Percentiles rank a stretch among this genome's conserved stretches.
Conservation (phyloP, 2,113 vertebrate species). For the Sinosuthora webbiana region DNA sequence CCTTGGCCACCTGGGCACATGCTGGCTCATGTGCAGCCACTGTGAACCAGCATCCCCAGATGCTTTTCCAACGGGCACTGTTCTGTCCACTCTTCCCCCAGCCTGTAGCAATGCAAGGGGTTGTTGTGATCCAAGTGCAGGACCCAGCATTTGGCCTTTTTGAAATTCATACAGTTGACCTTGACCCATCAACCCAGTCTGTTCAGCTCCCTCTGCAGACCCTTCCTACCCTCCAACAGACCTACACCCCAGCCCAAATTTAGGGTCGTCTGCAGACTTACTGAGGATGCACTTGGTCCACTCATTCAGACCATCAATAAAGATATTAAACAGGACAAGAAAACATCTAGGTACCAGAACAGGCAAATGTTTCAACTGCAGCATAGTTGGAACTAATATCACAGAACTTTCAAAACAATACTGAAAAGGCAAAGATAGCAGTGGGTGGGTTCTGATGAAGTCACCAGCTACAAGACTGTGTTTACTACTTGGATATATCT, state of each 20-base stretch:
- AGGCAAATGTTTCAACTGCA: not conserved
- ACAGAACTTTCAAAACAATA: not conserved
- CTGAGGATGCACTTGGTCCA: too few relatives aligned
- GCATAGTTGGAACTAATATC: not conserved
- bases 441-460: not conserved
- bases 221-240: not conserved
- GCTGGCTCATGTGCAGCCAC: not conserved
- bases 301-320: not conserved
- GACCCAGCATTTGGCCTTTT: not conserved
- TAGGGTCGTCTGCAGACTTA: not conserved
- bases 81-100: not conserved
- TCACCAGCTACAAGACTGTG: not conserved
- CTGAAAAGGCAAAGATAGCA: not conserved
- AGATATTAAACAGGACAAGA: not conserved
- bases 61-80: not conserved
- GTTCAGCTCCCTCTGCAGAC: not conserved
- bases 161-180: not conserved
- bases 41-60: not conserved
- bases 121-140: not conserved
- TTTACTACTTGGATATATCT: not conserved
- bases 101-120: not conserved
- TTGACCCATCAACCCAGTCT: not conserved
- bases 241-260: not conserved
- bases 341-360: not conserved
- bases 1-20: not conserved